These are phyloP conservation scores for Nycteola revayana DNA, from an alignment of 2,888 invertebrate species.

Conservation along the genomic window DNA sequence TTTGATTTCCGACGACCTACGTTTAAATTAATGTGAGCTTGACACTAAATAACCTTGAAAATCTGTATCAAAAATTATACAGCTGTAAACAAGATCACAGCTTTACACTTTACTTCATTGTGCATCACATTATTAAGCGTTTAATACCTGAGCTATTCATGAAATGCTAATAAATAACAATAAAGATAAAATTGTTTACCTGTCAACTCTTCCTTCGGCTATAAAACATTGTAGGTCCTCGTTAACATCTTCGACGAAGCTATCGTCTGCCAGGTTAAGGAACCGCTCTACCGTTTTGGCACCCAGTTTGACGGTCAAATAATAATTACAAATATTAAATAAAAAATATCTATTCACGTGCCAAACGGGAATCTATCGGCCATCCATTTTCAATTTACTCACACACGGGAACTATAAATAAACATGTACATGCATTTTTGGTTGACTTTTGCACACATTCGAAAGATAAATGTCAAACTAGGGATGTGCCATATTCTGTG, in stretches of 20 bases:
- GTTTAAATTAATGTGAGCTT: conserved; percentile 42
- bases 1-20: conserved; percentile 52
- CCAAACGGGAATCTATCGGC: conserved; percentile 58
- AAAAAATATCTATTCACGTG: conserved; percentile 63
- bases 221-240: conserved; percentile 78
- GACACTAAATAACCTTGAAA: conserved; percentile 73
- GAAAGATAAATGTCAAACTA: conserved; percentile 23
- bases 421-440: conserved; percentile 16
- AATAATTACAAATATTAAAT: conserved; percentile 48
- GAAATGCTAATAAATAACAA: conserved; percentile 29
- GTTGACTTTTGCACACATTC: conserved; percentile 25
- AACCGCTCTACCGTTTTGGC: conserved; percentile 78
- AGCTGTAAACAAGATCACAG: conserved; percentile 7
- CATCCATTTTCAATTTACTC: conserved; percentile 59
- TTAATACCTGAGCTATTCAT: conserved; percentile 10
- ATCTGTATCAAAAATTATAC: conserved; percentile 18
- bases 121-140: conserved; percentile 3
- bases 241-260: conserved; percentile 76
- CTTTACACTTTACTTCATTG: conserved; percentile 4
- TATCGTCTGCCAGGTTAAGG: conserved; percentile 71
- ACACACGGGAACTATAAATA: conserved; percentile 27
- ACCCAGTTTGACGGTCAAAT: conserved; percentile 75
- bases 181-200: conserved; percentile 68
- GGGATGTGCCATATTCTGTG: conserved; percentile 10
- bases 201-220: conserved; percentile 72